Percentiles rank a stretch among this genome's conserved stretches.
phyloP scores from a whole-genome alignment of 1,140 invertebrate species.

The Drosophila subpulchrella region DNA sequence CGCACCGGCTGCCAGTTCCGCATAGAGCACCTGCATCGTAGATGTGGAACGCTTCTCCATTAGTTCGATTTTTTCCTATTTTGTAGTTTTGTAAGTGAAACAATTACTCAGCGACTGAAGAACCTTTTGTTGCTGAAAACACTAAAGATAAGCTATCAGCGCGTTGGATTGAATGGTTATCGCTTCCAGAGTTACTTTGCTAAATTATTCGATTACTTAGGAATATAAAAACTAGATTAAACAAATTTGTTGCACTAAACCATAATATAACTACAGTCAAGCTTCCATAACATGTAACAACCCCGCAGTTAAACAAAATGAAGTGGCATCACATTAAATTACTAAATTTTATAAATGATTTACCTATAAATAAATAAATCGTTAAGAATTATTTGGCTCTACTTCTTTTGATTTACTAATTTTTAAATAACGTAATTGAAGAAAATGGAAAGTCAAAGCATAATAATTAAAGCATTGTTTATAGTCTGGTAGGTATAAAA shows the following conservation, averaged over 20 bases:
- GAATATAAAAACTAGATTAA: neutral
- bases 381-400: no score
- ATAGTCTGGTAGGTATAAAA: no score
- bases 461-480: no score
- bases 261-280: neutral
- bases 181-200: constrained; percentile 16
- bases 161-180: constrained; percentile 2
- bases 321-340: no score
- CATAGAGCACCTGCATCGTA: constrained; percentile 61
- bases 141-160: constrained; percentile 66
- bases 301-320: neutral
- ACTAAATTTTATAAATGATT: neutral
- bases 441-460: no score
- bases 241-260: neutral
- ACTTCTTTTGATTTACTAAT: no score
- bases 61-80: neutral
- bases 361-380: no score
- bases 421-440: no score
- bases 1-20: constrained; percentile 64
- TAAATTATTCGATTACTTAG: neutral
- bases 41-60: constrained; percentile 61
- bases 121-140: constrained; percentile 11
- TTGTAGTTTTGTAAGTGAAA: neutral
- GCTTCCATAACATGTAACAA: neutral
- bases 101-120: constrained; percentile 21